Base-by-base conservation (phyloP, 2,113 vertebrate species). In the Erinaceus europaeus region DNA sequence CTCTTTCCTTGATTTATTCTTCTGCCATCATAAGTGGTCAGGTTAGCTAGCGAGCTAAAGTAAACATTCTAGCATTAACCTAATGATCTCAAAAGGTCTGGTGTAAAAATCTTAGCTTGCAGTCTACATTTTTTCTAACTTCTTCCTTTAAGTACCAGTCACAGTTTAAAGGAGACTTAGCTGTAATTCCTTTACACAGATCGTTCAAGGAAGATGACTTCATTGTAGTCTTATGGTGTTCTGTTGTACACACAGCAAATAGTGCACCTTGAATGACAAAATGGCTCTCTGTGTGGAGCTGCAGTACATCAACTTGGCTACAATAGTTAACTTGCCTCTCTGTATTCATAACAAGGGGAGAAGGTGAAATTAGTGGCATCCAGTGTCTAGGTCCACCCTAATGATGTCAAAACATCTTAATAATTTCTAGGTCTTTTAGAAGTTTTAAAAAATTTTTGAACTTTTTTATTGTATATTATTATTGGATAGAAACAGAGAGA, bases 181-280 rank as follows among this genome's bases (percentile, higher is more conserved):
- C 59, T 90, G 29, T 52, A 89, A 84, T 81, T 85, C 55, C 46
- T 81, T 62, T 71, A 55, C 20, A 68, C 34, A 74, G 61, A 21
- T 48, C 79, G 75, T 38, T 85, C 44, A 40, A 69, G 64, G 61
- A 73, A 82, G 44, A 52, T 14, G 5, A 57, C 62, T 34, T 82
- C 25, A 65, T 9, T 52, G 25, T n/a, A 44, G 32, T n/a, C 55
- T 40, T n/a, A n/a, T n/a, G 34, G 29, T 55, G 0, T 77, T 86
- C 40, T 76, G 23, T 74, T 78, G 72, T 68, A 72, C 8, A 67
- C 75, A 32, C 17, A 46, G 12, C 25, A 73, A 46, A 13, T 14
- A 68, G 13, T 32, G 2, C 40, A 64, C 23, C 12, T 15, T 50
- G 62, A 76, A 69, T n/a, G 80, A 62, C 50, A 84, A 84, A 68